Evolutionary conservation across 1,140 invertebrate species (phyloP).

Genomic region (Oncopodura yosiiana): DNA sequence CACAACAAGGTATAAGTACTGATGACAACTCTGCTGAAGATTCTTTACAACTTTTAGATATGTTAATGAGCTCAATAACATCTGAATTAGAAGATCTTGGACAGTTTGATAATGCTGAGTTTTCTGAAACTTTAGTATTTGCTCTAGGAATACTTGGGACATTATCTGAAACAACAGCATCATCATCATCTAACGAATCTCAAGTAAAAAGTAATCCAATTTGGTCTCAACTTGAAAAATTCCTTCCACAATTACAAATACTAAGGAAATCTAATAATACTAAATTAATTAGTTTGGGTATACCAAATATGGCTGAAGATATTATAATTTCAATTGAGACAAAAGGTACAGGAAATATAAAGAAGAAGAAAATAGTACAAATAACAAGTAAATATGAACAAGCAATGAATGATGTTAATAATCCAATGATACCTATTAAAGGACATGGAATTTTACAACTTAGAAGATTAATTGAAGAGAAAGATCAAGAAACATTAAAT

Average conservation of each 20-base stretch:
- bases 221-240: constrained; percentile 15
- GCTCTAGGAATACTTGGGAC: constrained; percentile 15
- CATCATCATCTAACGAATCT: not conserved
- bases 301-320: constrained; percentile 22
- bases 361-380: constrained; percentile 4
- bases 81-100: not conserved
- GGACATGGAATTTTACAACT: constrained; percentile 67
- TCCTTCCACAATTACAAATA: constrained; percentile 16
- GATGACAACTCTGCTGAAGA: constrained; percentile 7
- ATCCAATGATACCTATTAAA: constrained; percentile 63
- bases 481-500: constrained; percentile 51
- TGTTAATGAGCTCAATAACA: constrained; percentile 12
- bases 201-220: not conserved
- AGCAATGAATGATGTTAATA: constrained; percentile 56
- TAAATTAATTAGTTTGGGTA: not conserved
- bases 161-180: constrained; percentile 9
- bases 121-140: constrained; percentile 11
- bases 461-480: constrained; percentile 57
- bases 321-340: constrained; percentile 26
- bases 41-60: constrained; percentile 5
- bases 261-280: not conserved
- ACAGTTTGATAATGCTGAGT: constrained; percentile 2
- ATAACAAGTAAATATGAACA: constrained; percentile 48
- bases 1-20: not conserved
- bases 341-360: constrained; percentile 9